A percentile compares a stretch with the other conserved stretches of the same genome.
Evolutionary conservation across 2,888 invertebrate genomes (phyloP).

Genomic region (Lithosia quadra): DNA sequence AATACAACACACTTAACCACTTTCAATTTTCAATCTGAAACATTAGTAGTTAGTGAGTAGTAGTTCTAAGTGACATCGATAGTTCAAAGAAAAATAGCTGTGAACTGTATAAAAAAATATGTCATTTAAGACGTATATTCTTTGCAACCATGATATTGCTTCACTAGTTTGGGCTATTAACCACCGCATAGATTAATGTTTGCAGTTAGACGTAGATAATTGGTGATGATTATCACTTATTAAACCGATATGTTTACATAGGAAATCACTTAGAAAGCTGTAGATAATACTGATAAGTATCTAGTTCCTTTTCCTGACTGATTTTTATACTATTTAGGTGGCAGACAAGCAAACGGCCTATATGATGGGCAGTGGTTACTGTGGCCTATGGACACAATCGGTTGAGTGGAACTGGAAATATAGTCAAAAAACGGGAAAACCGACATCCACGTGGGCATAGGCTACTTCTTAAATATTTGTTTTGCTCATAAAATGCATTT

Average conservation of each 20-base stretch:
- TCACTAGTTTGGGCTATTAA: neutral
- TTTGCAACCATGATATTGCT: neutral
- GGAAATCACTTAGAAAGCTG: constrained; percentile 4
- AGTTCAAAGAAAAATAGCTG: neutral
- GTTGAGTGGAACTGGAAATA: no score
- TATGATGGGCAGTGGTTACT: no score
- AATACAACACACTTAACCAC: constrained; percentile 7
- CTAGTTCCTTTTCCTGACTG: constrained; percentile 12
- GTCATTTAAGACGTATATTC: neutral
- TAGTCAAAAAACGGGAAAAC: no score
- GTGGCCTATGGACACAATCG: no score
- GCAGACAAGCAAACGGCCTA: no score
- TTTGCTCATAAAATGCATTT: no score
- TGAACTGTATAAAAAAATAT: neutral
- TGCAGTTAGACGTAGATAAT: neutral
- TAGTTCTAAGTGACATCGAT: neutral
- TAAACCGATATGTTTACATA: constrained; percentile 6
- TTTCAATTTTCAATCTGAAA: constrained; percentile 1
- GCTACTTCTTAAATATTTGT: no score
- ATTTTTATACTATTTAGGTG: no score
- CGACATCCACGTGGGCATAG: no score
- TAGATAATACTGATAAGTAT: neutral
- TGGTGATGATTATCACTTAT: constrained; percentile 3
- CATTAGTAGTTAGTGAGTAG: no score
- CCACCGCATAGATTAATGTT: neutral